Evolutionary conservation across 1,140 invertebrate genomes (phyloP).

Genomic region (Drosophila ambigua): DNA sequence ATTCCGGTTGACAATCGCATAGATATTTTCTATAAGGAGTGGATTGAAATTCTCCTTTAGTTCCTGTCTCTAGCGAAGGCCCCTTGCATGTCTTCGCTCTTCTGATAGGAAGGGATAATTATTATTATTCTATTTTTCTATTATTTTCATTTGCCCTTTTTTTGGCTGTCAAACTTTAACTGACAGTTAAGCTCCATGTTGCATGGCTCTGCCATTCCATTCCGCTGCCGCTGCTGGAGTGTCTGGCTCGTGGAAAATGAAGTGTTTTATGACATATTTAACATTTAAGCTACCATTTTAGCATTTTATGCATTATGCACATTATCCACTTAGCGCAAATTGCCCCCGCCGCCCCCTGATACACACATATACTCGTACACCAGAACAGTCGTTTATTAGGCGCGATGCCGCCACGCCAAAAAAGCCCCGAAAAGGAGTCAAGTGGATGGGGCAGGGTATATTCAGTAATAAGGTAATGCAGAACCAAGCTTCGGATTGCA

Average conservation of each 20-base stretch:
- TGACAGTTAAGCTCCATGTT: slow-evolving; percentile 49
- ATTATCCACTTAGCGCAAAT: slow-evolving; percentile 80
- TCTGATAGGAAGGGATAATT: no score
- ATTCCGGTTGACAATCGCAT: no score
- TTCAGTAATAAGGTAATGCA: no score
- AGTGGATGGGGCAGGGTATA: slow-evolving; percentile 33
- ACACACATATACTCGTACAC: not conserved
- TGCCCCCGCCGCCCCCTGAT: slow-evolving; percentile 53
- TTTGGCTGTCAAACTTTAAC: slow-evolving; percentile 41
- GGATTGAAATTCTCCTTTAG: no score
- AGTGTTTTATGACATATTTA: slow-evolving; percentile 82
- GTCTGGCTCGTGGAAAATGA: slow-evolving; percentile 48
- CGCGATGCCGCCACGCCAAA: slow-evolving; percentile 23
- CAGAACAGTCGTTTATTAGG: slow-evolving; percentile 74
- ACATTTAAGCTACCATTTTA: slow-evolving; percentile 70
- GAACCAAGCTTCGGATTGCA: no score
- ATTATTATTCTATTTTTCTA: no score
- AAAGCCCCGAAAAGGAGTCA: slow-evolving; percentile 43
- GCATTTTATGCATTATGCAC: slow-evolving; percentile 52
- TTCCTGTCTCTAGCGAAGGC: no score
- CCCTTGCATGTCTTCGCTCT: no score
- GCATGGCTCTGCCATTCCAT: slow-evolving; percentile 40
- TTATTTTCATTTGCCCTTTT: no score
- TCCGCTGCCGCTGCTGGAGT: slow-evolving; percentile 19
- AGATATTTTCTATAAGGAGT: no score